Conservation (phyloP, 2,888 invertebrate species). For the Acheta domesticus region DNA sequence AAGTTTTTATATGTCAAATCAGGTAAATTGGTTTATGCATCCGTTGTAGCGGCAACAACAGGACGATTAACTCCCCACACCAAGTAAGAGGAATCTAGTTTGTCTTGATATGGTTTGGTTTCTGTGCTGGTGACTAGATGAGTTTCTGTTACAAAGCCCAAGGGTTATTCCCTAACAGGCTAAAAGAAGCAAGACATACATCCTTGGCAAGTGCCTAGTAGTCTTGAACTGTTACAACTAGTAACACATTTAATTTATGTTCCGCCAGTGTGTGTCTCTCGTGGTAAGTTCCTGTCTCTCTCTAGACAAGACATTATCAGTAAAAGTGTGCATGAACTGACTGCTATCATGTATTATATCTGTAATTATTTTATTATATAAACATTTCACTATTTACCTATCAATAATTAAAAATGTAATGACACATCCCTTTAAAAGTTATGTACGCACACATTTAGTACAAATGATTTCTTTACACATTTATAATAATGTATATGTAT, state of each 20-base stretch:
- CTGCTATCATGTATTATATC: constrained; percentile 10
- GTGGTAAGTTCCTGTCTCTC: constrained; percentile 11
- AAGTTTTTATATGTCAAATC: neutral
- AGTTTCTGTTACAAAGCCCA: neutral
- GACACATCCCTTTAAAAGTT: constrained; percentile 27
- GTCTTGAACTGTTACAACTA: neutral
- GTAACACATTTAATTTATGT: neutral
- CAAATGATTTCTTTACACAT: constrained; percentile 30
- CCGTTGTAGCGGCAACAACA: neutral
- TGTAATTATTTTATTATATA: neutral
- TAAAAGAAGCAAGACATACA: neutral
- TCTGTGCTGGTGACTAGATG: neutral
- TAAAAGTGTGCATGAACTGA: constrained; percentile 31
- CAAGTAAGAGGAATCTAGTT: constrained; percentile 19
- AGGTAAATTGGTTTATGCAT: neutral
- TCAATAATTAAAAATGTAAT: constrained; percentile 28
- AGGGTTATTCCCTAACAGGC: neutral
- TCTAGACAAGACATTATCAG: constrained; percentile 20
- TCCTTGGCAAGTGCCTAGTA: neutral
- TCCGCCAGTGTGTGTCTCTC: constrained; percentile 18
- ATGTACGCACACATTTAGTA: constrained; percentile 30
- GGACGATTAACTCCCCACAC: neutral
- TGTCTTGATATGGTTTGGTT: constrained; percentile 19
- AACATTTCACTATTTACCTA: constrained; percentile 7
- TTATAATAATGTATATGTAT: constrained; percentile 27